These are phyloP conservation scores for Odontesthes bonariensis DNA, from an alignment of 2,113 vertebrate species.

Conservation along the genomic window DNA sequence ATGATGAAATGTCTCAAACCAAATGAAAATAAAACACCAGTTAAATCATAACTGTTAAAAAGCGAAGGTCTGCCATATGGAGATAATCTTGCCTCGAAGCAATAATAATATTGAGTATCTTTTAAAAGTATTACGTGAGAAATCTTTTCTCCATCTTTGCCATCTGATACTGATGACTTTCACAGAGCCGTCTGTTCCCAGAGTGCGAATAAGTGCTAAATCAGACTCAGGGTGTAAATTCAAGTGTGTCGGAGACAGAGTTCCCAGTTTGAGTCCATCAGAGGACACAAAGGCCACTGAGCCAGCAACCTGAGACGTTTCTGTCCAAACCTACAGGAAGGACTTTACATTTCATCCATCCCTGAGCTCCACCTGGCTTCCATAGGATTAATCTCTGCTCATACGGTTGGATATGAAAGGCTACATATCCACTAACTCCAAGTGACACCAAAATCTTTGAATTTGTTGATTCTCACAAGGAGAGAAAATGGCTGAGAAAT, in stretches of 20 bases:
- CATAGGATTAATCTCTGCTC: too few relatives aligned
- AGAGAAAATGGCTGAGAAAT: too few relatives aligned
- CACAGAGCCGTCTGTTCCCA: slow-evolving; percentile 35
- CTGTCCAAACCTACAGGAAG: neutral
- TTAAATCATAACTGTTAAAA: slow-evolving; percentile 29
- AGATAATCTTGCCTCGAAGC: slow-evolving; percentile 31
- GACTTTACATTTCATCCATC: too few relatives aligned
- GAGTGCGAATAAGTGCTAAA: slow-evolving; percentile 13
- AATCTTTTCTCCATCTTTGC: slow-evolving; percentile 20
- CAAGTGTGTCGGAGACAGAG: slow-evolving; percentile 12
- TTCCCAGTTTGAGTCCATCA: slow-evolving; percentile 15
- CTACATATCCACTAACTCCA: too few relatives aligned
- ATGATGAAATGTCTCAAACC: neutral
- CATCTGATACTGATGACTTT: slow-evolving; percentile 68
- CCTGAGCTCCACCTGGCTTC: too few relatives aligned
- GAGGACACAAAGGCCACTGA: too few relatives aligned
- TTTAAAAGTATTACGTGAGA: slow-evolving; percentile 46
- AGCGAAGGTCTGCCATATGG: slow-evolving; percentile 47
- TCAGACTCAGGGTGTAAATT: slow-evolving; percentile 3
- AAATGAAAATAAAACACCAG: slow-evolving; percentile 51
- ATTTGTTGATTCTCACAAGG: too few relatives aligned
- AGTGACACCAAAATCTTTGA: too few relatives aligned
- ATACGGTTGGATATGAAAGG: too few relatives aligned
- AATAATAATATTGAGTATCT: slow-evolving; percentile 27
- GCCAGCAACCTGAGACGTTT: neutral